phyloP scores from a whole-genome alignment of 2,797 vertebrate genomes.

The Periparus ater region DNA sequence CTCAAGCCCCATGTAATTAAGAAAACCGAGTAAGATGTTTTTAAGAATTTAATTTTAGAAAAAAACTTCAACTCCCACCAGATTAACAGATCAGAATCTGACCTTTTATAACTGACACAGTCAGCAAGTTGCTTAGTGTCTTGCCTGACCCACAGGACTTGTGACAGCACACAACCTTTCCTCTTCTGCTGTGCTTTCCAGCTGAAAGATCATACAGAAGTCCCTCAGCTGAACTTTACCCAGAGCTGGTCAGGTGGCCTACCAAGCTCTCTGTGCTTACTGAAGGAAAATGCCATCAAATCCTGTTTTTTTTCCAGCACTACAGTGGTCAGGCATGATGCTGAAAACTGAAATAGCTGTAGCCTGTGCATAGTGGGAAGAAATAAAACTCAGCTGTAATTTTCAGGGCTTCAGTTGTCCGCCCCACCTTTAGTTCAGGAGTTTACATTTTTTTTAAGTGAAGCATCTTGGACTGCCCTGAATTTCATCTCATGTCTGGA shows the following conservation, averaged over 20 bases:
- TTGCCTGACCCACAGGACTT: not conserved
- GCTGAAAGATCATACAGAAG: not conserved
- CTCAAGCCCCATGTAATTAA: not conserved
- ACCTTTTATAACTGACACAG: not conserved
- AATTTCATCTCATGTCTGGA: not conserved
- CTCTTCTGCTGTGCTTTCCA: not conserved
- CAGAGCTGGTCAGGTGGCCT: not conserved
- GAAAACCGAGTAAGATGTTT: not conserved
- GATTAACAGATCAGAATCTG: not conserved
- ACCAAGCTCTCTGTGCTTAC: not conserved
- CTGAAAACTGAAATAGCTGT: not conserved
- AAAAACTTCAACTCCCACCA: not conserved
- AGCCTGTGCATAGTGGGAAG: not conserved
- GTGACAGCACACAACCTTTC: not conserved
- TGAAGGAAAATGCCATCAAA: conserved; percentile 2
- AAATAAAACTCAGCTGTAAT: not conserved
- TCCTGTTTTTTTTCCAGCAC: not conserved
- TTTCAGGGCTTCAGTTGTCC: not conserved
- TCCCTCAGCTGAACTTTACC: not conserved
- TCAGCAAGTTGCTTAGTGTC: not conserved
- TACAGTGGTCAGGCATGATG: not conserved
- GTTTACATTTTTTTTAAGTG: not conserved
- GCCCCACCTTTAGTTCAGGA: not conserved
- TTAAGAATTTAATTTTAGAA: not conserved
- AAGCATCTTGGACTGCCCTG: not conserved